Conservation (phyloP, 2,888 invertebrate species). For the Lacanobia oleracea region DNA sequence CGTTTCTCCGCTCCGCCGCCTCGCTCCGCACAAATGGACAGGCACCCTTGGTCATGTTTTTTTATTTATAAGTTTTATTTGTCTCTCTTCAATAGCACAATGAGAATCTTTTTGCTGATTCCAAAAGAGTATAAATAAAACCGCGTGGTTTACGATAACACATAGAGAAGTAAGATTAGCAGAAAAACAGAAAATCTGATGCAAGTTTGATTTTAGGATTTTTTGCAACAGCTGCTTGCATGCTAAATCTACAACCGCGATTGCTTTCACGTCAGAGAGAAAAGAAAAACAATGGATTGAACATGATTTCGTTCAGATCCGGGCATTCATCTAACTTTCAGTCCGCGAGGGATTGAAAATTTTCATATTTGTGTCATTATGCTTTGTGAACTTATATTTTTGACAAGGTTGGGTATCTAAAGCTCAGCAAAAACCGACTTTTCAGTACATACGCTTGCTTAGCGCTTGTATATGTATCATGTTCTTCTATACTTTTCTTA, state of each 20-base stretch:
- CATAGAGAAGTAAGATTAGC: too few relatives aligned
- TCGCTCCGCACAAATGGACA: too few relatives aligned
- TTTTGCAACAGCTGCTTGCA: slow-evolving; percentile 5
- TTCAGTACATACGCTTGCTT: not conserved
- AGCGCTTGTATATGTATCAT: not conserved
- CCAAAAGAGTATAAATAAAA: not conserved
- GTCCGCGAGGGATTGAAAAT: not conserved
- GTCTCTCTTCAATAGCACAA: not conserved
- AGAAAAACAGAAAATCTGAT: not conserved
- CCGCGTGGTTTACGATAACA: too few relatives aligned
- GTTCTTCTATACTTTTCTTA: too few relatives aligned
- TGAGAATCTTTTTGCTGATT: not conserved
- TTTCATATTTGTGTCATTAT: not conserved
- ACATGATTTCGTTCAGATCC: slow-evolving; percentile 9
- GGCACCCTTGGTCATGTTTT: not conserved
- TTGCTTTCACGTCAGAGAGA: slow-evolving; percentile 4
- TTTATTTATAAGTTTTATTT: not conserved
- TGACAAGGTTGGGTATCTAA: too few relatives aligned
- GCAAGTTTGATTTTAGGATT: slow-evolving; percentile 18
- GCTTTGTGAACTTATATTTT: not conserved
- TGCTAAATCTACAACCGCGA: slow-evolving; percentile 4
- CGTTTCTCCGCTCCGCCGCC: too few relatives aligned
- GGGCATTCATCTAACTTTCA: slow-evolving; percentile 31
- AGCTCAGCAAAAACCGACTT: not conserved
- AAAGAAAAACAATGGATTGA: slow-evolving; percentile 23